Evolutionary conservation across 1,140 invertebrate species (phyloP).

Genomic region (Druon quercuslanigerum): DNA sequence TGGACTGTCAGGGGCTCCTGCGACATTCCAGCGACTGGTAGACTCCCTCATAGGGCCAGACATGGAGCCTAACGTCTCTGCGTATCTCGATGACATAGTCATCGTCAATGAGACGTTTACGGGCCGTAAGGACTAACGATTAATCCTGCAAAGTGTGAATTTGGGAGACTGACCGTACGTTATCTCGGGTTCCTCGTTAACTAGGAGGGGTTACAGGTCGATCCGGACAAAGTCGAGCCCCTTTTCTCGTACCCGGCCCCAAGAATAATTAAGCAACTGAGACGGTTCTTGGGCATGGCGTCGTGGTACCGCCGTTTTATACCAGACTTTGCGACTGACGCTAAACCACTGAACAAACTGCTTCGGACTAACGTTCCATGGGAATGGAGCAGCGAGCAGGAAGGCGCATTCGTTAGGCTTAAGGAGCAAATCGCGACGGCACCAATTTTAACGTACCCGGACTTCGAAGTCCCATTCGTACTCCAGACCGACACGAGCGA

Average conservation of each 20-base stretch:
- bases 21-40: too few relatives aligned
- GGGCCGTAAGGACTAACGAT: too few relatives aligned
- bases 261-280: slow-evolving; percentile 55
- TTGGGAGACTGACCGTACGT: too few relatives aligned
- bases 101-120: too few relatives aligned
- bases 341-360: slow-evolving; percentile 59
- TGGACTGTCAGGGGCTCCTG: too few relatives aligned
- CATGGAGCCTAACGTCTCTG: too few relatives aligned
- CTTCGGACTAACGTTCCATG: background rate
- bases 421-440: slow-evolving; percentile 1
- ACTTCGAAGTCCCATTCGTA: slow-evolving; percentile 43
- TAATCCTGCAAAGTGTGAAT: too few relatives aligned
- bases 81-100: too few relatives aligned
- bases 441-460: slow-evolving; percentile 35
- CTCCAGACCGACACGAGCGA: slow-evolving; percentile 52
- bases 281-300: slow-evolving; percentile 58
- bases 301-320: slow-evolving; percentile 56
- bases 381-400: slow-evolving; percentile 14
- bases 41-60: too few relatives aligned
- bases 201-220: too few relatives aligned
- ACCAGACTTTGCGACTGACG: slow-evolving; percentile 51
- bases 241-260: slow-evolving; percentile 43
- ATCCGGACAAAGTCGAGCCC: too few relatives aligned
- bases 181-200: too few relatives aligned
- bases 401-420: slow-evolving; percentile 6